Evolutionary conservation across 2,888 invertebrate species (phyloP), one percentile per base, ranked within the genome.

Genomic region (Tenthredo distinguenda): DNA sequence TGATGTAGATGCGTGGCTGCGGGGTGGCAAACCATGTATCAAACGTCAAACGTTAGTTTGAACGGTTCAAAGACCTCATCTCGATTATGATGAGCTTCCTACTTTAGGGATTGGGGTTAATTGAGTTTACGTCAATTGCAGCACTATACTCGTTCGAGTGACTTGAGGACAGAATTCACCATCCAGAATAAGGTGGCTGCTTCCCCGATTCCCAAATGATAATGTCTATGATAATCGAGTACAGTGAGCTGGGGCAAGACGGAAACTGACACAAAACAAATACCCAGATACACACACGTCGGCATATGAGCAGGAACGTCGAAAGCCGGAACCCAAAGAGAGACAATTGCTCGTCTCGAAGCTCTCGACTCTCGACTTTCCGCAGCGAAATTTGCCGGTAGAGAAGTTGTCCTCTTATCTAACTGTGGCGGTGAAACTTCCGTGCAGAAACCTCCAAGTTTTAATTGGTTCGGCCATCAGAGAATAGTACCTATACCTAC

Each of bases 381-480:
- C 34, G 68, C 34, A 15, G 34, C 34, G 18, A 68, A 68, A 34
- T 31, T 9, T 68, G 40, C 43, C 1, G 6, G 40, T 74, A 43
- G 72, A 74, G 72, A 26, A 74, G 21, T 74, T 74, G 18, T 12
- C 83, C 65, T 83, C 68, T 47, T 50, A 83, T 83, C 83, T 34
- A 71, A 83, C 83, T 47, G 18, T 47, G 65, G 26, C 68, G 43
- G 71, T 21, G 47, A 68, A 83, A 83, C 68, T 83, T 68, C 18
- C 26, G 31, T 31, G 31, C 31, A 5, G 47, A 34, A 47, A 71
- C 83, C 68, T 50, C 83, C 31, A 83, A 83, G 68, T 83, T 83
- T 83, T 83, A 83, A 83, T 83, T 71, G 83, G 83, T 71, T 71
- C 31, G n/a, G 31, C 43, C 43, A 43, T 83, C 65, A 68, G 50